These are phyloP conservation scores for Chauna torquata DNA, from an alignment of 2,113 vertebrate species.

Conservation along the genomic window DNA sequence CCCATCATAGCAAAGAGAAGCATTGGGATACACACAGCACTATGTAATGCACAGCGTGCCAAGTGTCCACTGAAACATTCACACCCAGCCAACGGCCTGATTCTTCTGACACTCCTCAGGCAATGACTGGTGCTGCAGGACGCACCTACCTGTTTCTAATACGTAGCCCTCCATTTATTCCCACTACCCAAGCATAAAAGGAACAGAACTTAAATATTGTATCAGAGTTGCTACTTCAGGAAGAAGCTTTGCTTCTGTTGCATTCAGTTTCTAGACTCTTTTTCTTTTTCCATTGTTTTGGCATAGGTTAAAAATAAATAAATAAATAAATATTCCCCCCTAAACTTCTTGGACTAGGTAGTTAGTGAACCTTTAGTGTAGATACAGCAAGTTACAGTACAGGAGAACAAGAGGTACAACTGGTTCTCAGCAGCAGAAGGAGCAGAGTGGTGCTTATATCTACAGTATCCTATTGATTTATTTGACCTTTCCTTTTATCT, in stretches of 20 bases:
- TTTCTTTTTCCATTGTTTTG: not conserved
- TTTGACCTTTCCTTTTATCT: not conserved
- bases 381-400: not conserved
- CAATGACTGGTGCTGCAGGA: not conserved
- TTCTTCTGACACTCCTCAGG: not conserved
- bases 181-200: not conserved
- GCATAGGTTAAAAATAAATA: not conserved
- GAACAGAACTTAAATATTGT: not conserved
- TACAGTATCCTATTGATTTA: not conserved
- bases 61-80: conserved; percentile 4
- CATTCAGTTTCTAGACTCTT: not conserved
- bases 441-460: not conserved
- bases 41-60: not conserved
- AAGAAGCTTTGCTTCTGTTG: not conserved
- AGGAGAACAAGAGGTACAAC: not conserved
- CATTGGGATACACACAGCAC: not conserved
- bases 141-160: not conserved
- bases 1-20: not conserved
- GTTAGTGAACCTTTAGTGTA: not conserved
- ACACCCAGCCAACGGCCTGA: not conserved
- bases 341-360: not conserved
- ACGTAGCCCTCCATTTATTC: not conserved
- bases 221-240: not conserved
- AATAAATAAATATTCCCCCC: not conserved
- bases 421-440: conserved; percentile 48